These are phyloP conservation scores for Argyresthia goedartella DNA, from an alignment of 2,888 invertebrate genomes.

Conservation along the genomic window DNA sequence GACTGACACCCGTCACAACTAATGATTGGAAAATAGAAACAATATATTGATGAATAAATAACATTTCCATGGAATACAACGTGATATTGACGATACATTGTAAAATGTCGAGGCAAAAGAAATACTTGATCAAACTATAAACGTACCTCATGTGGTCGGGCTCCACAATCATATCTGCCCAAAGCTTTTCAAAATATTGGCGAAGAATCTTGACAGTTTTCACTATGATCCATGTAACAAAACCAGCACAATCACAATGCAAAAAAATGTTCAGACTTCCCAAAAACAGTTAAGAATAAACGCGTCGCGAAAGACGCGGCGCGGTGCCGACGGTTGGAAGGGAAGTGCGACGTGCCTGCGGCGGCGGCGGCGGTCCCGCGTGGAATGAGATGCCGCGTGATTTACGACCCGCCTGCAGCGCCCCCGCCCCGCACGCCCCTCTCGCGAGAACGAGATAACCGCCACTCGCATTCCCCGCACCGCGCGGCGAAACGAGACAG, in stretches of 20 bases:
- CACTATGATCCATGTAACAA: slow-evolving; percentile 52
- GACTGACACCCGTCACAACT: no score
- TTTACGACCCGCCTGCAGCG: slow-evolving; percentile 72
- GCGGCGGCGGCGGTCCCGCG: slow-evolving; percentile 67
- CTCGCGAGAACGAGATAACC: slow-evolving; percentile 41
- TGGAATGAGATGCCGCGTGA: slow-evolving; percentile 70
- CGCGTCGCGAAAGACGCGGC: slow-evolving; percentile 67
- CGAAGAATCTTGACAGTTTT: slow-evolving; percentile 32
- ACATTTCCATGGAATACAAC: no score
- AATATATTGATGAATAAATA: no score
- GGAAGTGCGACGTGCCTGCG: slow-evolving; percentile 67
- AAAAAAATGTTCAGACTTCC: slow-evolving; percentile 45
- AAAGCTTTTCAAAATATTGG: slow-evolving; percentile 55
- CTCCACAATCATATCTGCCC: slow-evolving; percentile 66
- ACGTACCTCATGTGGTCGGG: slow-evolving; percentile 67
- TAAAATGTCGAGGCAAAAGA: neutral
- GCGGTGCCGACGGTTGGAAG: slow-evolving; percentile 55
- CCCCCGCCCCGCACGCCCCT: slow-evolving; percentile 58
- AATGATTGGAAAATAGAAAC: no score
- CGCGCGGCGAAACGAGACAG: slow-evolving; percentile 38
- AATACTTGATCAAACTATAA: slow-evolving; percentile 9
- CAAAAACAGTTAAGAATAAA: slow-evolving; percentile 50
- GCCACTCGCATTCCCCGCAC: slow-evolving; percentile 17
- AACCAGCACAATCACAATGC: slow-evolving; percentile 42
- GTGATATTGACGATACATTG: neutral